Conservation (phyloP, 2,797 vertebrate species). For the Chaetophractus vellerosus region DNA sequence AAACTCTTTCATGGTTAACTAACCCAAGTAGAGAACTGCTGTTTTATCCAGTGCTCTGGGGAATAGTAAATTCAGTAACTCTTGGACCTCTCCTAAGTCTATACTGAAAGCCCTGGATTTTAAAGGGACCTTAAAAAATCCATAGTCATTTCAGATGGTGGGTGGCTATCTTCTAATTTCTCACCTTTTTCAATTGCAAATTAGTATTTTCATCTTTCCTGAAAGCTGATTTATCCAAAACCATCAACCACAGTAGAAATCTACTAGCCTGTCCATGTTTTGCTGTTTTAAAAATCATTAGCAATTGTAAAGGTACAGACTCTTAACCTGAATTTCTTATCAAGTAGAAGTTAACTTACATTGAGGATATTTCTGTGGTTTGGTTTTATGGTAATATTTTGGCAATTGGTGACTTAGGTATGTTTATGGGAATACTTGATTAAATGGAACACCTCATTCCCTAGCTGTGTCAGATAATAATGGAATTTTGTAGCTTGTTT, state of each 20-base stretch:
- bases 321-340: background rate
- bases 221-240: conserved; percentile 21
- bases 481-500: background rate
- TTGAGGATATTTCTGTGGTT: conserved; percentile 4
- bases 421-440: background rate
- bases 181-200: background rate
- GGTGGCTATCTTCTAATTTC: background rate
- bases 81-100: background rate
- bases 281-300: background rate
- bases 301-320: background rate
- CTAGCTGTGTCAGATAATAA: background rate
- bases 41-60: background rate
- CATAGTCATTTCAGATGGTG: background rate
- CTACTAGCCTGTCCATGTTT: background rate
- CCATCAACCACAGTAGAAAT: background rate
- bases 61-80: background rate
- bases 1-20: background rate
- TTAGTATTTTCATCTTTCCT: background rate
- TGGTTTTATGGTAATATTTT: background rate
- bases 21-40: background rate
- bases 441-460: background rate
- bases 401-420: background rate
- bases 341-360: background rate
- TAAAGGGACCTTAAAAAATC: background rate
- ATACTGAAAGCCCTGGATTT: background rate